Conservation (phyloP, 2,797 vertebrate genomes). For the Huso huso region DNA sequence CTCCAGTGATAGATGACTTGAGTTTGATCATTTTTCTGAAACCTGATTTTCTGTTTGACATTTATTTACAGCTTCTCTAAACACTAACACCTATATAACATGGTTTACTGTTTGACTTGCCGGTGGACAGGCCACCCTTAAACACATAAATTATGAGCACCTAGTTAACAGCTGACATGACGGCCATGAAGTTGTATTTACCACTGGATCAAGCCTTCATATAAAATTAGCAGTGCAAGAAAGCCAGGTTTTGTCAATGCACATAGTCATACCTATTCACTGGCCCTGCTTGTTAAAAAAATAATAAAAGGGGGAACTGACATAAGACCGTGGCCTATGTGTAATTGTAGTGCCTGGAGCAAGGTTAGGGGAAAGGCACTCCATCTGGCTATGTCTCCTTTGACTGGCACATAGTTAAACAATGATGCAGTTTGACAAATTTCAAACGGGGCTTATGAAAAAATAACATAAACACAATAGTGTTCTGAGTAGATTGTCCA, state of each 20-base stretch:
- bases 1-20: conserved; percentile 65
- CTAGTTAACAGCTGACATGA: conserved; percentile 61
- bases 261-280: conserved; percentile 56
- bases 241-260: conserved; percentile 56
- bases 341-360: conserved; percentile 70
- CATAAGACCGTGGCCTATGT: conserved; percentile 59
- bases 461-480: conserved; percentile 82
- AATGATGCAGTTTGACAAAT: conserved; percentile 95
- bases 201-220: conserved; percentile 57
- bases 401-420: conserved; percentile 84
- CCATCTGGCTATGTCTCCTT: conserved; percentile 74
- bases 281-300: conserved; percentile 25
- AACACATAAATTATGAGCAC: conserved; percentile 61
- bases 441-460: conserved; percentile 84
- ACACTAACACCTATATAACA: conserved; percentile 71
- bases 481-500: conserved; percentile 67
- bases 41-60: conserved; percentile 63
- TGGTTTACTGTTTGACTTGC: conserved; percentile 53
- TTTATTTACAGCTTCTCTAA: conserved; percentile 71
- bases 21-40: conserved; percentile 53
- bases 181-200: conserved; percentile 57
- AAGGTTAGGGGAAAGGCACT: conserved; percentile 63
- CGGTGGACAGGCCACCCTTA: conserved; percentile 44
- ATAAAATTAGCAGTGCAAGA: conserved; percentile 54
- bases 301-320: conserved; percentile 36